These are phyloP conservation scores for Lepilemur ruficaudatus DNA, from an alignment of 2,797 vertebrate species.

Conservation along the genomic window DNA sequence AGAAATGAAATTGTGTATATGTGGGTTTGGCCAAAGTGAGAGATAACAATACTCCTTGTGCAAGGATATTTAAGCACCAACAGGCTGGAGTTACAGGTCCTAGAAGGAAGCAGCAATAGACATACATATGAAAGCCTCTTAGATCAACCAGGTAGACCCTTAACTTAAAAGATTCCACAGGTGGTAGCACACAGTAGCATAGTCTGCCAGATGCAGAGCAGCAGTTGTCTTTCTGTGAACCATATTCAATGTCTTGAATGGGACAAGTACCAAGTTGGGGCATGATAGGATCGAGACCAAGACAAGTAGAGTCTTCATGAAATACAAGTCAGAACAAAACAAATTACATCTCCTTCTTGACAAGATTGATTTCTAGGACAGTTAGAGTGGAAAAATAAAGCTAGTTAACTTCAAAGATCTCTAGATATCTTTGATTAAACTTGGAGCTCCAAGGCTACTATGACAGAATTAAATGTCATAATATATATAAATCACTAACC, in stretches of 20 bases:
- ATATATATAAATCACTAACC: background rate
- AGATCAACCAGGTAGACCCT: background rate
- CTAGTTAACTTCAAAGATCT: background rate
- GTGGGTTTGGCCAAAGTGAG: background rate
- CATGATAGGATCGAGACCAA: background rate
- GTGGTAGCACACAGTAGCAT: background rate
- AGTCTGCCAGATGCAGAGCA: background rate
- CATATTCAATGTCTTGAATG: background rate
- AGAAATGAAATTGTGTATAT: background rate
- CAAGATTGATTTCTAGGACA: background rate
- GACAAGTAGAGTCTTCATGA: background rate
- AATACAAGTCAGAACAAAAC: background rate
- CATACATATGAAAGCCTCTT: background rate
- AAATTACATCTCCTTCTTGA: background rate
- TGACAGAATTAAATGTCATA: background rate
- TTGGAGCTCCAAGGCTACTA: background rate
- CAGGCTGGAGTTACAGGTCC: background rate
- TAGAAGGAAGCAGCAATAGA: background rate
- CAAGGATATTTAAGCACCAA: background rate
- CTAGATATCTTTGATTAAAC: background rate
- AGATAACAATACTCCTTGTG: background rate
- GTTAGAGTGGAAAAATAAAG: background rate
- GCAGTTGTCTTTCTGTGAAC: background rate
- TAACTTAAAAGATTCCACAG: background rate
- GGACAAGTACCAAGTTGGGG: background rate